Conservation (phyloP, 64 coral and sea anemone species). For the Porites lutea region DNA sequence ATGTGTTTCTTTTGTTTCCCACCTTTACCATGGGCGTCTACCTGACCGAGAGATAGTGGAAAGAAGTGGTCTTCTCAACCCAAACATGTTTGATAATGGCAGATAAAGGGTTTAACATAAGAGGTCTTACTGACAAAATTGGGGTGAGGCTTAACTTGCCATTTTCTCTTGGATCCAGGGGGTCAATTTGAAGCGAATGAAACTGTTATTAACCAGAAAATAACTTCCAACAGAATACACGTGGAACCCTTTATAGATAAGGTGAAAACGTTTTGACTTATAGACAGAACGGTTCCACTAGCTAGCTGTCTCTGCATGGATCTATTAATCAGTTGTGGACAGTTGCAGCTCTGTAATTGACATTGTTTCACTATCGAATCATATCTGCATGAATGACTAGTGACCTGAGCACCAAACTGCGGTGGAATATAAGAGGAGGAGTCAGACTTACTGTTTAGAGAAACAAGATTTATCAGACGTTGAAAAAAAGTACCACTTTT, state of each 20-base stretch:
- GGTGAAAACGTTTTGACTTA: slow-evolving; percentile 7
- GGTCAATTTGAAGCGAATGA: slow-evolving; percentile 12
- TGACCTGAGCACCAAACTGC: no score
- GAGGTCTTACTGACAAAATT: background rate
- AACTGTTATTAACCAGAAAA: slow-evolving; percentile 2
- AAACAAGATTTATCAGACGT: no score
- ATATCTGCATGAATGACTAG: no score
- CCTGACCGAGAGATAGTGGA: background rate
- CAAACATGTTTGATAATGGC: background rate
- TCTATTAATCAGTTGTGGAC: background rate
- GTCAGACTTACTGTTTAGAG: no score
- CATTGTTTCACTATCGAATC: no score
- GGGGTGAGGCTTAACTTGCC: slow-evolving; percentile 1
- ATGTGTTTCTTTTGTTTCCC: slow-evolving; percentile 19
- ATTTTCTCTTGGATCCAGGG: slow-evolving; percentile 7
- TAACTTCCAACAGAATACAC: background rate
- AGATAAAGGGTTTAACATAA: slow-evolving; percentile 28
- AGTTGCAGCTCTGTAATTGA: background rate
- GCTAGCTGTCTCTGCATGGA: slow-evolving; percentile 18
- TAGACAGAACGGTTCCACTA: slow-evolving; percentile 19
- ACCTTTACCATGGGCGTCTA: background rate
- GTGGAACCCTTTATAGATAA: slow-evolving; percentile 5
- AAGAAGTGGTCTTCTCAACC: no score
- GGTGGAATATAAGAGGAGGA: no score
- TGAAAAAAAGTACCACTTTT: no score